A percentile compares a stretch with the other conserved stretches of the same genome.
phyloP scores from a whole-genome alignment of 1,140 invertebrate genomes.

The Andrena cerasifolii region DNA sequence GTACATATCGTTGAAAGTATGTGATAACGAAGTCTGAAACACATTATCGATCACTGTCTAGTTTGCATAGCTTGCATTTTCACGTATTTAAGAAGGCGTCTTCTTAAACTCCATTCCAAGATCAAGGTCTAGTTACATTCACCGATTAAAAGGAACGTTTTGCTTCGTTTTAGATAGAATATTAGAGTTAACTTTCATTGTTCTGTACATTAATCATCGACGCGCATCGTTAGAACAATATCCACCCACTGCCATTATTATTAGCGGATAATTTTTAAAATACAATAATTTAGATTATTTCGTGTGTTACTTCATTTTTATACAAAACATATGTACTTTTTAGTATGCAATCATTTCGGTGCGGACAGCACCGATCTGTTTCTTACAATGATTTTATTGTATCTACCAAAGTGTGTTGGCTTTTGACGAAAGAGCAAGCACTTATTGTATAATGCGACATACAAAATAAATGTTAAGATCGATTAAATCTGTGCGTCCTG shows the following conservation, averaged over 20 bases:
- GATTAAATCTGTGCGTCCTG: neutral
- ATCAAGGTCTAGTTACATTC: neutral
- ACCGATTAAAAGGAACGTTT: neutral
- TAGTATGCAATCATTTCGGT: slow-evolving; percentile 20
- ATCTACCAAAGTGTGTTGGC: slow-evolving; percentile 49
- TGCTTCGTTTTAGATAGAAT: neutral
- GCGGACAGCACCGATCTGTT: slow-evolving; percentile 15
- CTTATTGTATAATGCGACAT: slow-evolving; percentile 36
- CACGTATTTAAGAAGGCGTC: neutral
- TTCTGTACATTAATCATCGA: slow-evolving; percentile 13
- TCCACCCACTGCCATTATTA: slow-evolving; percentile 52
- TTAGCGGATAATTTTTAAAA: slow-evolving; percentile 30
- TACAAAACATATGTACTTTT: slow-evolving; percentile 14
- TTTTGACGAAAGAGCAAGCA: slow-evolving; percentile 31
- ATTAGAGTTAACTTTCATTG: neutral
- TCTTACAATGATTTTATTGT: slow-evolving; percentile 31
- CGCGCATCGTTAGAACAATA: slow-evolving; percentile 4
- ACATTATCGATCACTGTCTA: slow-evolving; percentile 17
- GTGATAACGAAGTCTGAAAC: slow-evolving; percentile 44
- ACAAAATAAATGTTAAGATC: slow-evolving; percentile 39
- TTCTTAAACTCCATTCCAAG: neutral
- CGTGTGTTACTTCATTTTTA: slow-evolving; percentile 28
- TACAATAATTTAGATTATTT: slow-evolving; percentile 35
- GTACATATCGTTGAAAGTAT: slow-evolving; percentile 51
- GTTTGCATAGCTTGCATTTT: neutral